Conservation (phyloP, 2,113 vertebrate genomes). For the Mionectes macconnelli region DNA sequence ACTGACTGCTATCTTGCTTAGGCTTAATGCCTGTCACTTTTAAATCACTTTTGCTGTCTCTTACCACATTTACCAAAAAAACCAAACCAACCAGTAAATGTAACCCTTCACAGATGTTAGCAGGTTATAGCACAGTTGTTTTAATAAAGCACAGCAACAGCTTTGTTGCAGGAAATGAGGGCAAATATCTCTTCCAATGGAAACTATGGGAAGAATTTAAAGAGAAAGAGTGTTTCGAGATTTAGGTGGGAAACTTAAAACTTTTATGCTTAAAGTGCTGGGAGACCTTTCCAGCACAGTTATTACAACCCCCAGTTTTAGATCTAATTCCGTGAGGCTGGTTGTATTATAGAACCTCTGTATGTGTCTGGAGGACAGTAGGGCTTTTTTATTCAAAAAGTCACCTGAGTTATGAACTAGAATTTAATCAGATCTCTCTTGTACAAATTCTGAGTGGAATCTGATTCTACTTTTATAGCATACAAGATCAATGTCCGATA, state of each 20-base stretch:
- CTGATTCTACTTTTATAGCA: neutral
- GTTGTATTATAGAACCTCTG: neutral
- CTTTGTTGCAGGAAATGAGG: constrained; percentile 49
- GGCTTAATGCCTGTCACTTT: neutral
- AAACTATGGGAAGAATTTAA: constrained; percentile 54
- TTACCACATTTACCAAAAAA: neutral
- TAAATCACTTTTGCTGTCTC: neutral
- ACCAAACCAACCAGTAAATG: neutral
- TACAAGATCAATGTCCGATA: neutral
- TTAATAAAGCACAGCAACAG: constrained; percentile 10
- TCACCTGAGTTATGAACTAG: neutral
- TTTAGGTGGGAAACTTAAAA: neutral
- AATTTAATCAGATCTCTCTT: neutral
- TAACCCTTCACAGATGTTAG: constrained; percentile 15
- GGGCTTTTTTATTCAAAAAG: neutral
- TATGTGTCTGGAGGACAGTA: neutral
- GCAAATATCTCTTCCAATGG: constrained; percentile 4
- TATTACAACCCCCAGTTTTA: neutral
- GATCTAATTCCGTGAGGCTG: neutral
- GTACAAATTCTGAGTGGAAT: neutral
- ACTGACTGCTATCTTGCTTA: neutral
- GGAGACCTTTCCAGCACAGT: neutral
- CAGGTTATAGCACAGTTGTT: neutral
- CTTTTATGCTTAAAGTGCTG: neutral
- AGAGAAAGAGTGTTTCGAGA: neutral